A percentile compares a stretch with the other conserved stretches of the same genome.
Conservation (phyloP, 2,113 vertebrate species). For the Sebastes fasciatus region DNA sequence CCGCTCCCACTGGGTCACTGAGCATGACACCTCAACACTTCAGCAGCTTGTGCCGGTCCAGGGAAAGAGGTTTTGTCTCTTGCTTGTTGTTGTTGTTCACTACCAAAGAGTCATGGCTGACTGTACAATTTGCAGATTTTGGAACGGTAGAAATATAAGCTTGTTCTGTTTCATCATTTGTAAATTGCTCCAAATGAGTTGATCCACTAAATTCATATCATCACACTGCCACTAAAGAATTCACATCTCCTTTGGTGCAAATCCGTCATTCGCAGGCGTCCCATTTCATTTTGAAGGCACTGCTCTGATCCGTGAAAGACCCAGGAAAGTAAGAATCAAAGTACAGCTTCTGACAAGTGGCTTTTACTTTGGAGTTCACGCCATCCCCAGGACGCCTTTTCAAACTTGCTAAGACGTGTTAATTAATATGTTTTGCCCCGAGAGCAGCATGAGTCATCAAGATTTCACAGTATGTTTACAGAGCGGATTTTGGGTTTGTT, state of each 20-base stretch:
- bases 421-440: conserved; percentile 67
- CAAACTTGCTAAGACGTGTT: conserved; percentile 57
- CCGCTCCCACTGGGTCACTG: conserved; percentile 60
- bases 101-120: neutral
- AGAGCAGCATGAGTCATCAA: conserved; percentile 65
- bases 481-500: conserved; percentile 46
- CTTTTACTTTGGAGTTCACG: conserved; percentile 36
- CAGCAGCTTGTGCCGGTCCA: conserved; percentile 16
- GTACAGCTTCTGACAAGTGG: conserved; percentile 31
- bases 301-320: conserved; percentile 4
- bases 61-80: neutral
- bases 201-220: neutral
- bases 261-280: neutral
- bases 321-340: conserved; percentile 28
- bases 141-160: neutral
- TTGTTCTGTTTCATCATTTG: neutral
- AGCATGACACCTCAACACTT: conserved; percentile 53
- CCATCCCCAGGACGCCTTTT: conserved; percentile 38
- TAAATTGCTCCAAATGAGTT: neutral
- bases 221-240: neutral
- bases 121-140: neutral
- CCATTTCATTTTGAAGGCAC: conserved; percentile 3
- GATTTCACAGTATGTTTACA: conserved; percentile 62
- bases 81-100: neutral
- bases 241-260: neutral